These are phyloP conservation scores for Chiloscyllium plagiosum DNA, from an alignment of 2,113 vertebrate genomes.

Conservation along the genomic window DNA sequence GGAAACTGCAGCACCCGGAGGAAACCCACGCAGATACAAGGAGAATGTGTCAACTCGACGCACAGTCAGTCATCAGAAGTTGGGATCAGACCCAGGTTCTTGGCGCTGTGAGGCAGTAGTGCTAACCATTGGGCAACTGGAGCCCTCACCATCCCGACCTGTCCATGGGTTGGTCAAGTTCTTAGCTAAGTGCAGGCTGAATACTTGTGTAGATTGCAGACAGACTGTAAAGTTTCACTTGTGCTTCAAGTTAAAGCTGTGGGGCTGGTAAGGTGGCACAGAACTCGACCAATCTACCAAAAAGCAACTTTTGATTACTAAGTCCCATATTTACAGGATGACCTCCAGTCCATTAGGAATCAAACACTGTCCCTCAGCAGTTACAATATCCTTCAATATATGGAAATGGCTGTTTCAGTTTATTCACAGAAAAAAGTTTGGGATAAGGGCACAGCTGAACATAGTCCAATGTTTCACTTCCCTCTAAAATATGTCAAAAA, in stretches of 20 bases:
- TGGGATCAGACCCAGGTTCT: too few species aligned
- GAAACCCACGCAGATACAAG: too few species aligned
- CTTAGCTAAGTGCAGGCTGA: neutral
- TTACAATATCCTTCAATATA: neutral
- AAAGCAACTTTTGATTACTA: neutral
- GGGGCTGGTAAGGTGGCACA: neutral
- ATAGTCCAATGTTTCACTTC: neutral
- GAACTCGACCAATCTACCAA: neutral
- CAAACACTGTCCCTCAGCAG: neutral
- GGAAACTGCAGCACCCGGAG: too few species aligned
- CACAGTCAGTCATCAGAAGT: too few species aligned
- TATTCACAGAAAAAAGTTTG: neutral
- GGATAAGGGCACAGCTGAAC: neutral
- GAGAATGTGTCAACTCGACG: too few species aligned
- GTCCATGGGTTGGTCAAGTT: neutral
- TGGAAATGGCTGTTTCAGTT: neutral
- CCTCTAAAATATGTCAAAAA: neutral
- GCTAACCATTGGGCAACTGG: too few species aligned
- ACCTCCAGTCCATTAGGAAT: neutral
- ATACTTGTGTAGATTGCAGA: neutral
- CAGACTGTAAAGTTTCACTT: neutral
- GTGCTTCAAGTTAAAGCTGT: neutral
- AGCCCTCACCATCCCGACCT: neutral
- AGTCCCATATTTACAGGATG: neutral
- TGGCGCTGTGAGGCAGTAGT: too few species aligned